Evolutionary conservation across 2,113 vertebrate genomes (phyloP).

Genomic region (Hylia prasina): DNA sequence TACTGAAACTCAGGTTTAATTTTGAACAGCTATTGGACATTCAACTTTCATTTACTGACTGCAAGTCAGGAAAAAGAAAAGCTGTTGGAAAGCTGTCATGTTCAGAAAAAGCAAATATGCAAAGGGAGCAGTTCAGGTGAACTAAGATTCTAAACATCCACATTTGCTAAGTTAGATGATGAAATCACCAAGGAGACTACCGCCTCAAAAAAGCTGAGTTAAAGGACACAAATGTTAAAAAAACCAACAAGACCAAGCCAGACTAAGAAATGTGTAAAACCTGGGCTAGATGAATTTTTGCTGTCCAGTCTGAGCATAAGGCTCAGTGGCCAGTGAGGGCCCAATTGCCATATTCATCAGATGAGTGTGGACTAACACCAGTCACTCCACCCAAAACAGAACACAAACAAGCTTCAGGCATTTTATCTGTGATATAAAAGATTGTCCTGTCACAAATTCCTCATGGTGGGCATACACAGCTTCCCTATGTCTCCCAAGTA

Average conservation of each 20-base stretch:
- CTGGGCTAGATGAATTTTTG: background rate
- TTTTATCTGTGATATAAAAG: background rate
- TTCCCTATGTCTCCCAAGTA: background rate
- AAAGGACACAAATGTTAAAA: background rate
- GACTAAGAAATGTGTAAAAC: background rate
- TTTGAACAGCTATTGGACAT: background rate
- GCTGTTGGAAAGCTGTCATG: background rate
- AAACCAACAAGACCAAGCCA: background rate
- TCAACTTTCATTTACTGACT: background rate
- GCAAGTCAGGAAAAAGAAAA: background rate
- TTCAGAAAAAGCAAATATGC: background rate
- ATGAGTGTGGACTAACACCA: accelerated
- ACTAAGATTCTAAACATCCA: background rate
- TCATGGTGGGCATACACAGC: background rate
- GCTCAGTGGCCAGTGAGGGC: background rate
- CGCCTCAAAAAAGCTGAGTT: background rate
- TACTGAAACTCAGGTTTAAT: background rate
- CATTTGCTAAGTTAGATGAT: background rate
- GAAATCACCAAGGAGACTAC: background rate
- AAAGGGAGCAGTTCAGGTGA: background rate
- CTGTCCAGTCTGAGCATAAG: background rate
- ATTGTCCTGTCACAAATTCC: background rate
- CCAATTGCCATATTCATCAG: background rate
- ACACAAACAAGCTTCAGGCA: background rate
- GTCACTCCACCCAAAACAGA: background rate